Conservation (phyloP, 2,113 vertebrate species). For the Cyprinus carpio region DNA sequence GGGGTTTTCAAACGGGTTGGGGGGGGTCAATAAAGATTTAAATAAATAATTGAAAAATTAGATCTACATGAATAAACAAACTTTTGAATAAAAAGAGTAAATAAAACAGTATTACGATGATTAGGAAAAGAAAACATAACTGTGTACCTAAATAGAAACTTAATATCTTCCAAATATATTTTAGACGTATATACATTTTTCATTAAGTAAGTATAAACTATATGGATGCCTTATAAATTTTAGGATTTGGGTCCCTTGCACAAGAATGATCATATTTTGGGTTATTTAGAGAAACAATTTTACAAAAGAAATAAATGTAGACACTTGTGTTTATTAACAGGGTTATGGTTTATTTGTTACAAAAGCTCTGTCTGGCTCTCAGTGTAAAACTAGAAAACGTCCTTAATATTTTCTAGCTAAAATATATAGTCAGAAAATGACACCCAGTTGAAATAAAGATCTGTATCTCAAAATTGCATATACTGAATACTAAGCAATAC, state of each 20-base stretch:
- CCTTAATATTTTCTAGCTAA: background rate
- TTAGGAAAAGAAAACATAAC: background rate
- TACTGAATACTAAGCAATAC: slow-evolving; percentile 15
- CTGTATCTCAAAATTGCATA: slow-evolving; percentile 2
- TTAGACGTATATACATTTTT: background rate
- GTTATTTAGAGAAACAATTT: background rate
- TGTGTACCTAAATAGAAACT: background rate
- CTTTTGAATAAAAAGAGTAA: background rate
- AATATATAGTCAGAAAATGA: background rate
- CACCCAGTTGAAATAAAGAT: background rate
- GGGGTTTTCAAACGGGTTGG: background rate
- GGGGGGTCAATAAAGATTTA: background rate
- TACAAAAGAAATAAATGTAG: background rate
- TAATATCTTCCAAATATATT: background rate
- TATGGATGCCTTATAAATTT: background rate
- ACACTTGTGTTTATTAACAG: background rate
- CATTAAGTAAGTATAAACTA: background rate
- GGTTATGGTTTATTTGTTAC: slow-evolving; percentile 7
- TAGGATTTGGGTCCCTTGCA: background rate
- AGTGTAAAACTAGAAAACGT: background rate
- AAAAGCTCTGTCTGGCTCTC: background rate
- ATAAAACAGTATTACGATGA: background rate
- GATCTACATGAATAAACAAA: background rate
- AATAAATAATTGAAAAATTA: background rate
- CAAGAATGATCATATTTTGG: background rate